Percentiles rank a stretch among this genome's conserved stretches.
Evolutionary conservation across 2,113 vertebrate genomes (phyloP).

Genomic region (Oncorhynchus gorbuscha): DNA sequence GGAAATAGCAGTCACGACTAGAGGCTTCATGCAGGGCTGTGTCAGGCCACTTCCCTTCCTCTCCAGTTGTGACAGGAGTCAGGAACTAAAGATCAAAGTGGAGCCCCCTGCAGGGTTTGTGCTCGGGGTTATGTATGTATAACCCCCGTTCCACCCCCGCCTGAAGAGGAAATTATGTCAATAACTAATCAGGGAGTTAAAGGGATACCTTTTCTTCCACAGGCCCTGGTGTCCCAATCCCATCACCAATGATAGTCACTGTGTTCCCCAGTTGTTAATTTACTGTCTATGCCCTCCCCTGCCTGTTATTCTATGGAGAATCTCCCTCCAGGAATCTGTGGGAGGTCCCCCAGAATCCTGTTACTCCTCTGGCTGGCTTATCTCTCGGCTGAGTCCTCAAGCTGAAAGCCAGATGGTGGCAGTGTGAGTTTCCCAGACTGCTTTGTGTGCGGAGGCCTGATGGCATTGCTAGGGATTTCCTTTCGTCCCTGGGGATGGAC

Average conservation of each 20-base stretch:
- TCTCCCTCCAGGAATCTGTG: not conserved
- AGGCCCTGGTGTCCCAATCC: too few relatives aligned
- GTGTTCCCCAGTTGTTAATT: constrained; percentile 8
- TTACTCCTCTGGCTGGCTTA: not conserved
- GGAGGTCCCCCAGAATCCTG: not conserved
- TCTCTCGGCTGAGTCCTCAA: not conserved
- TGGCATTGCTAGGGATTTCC: constrained; percentile 59
- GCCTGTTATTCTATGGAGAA: not conserved
- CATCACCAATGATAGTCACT: constrained; percentile 4
- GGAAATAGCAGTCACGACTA: constrained; percentile 27
- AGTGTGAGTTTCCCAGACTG: constrained; percentile 4
- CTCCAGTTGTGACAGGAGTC: constrained; percentile 8
- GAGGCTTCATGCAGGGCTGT: constrained; percentile 15
- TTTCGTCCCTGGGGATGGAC: constrained; percentile 44
- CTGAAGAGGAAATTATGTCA: constrained; percentile 56
- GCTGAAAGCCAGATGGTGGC: not conserved
- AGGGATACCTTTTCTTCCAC: not conserved
- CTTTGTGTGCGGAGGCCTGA: constrained; percentile 32
- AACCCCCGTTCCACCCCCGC: constrained; percentile 4
- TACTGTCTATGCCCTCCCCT: not conserved
- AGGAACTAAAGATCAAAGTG: constrained; percentile 25
- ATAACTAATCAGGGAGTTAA: constrained; percentile 21
- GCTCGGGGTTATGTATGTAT: not conserved
- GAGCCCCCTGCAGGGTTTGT: not conserved
- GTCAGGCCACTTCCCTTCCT: constrained; percentile 13